Conservation (phyloP, 2,888 invertebrate genomes). For the Cosmopolites sordidus region DNA sequence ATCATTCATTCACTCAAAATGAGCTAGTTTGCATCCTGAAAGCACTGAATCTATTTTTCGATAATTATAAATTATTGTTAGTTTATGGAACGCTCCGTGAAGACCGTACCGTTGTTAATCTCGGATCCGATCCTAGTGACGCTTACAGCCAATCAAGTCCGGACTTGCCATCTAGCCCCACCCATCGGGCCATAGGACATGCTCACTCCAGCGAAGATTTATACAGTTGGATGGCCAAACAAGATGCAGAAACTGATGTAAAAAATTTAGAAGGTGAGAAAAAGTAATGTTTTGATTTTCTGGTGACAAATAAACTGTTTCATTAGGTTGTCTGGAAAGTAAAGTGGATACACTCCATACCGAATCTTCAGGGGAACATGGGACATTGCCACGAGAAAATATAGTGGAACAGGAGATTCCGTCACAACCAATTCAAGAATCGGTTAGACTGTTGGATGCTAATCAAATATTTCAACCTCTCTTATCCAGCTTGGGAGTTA, state of each 20-base stretch:
- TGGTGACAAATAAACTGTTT: too few species aligned
- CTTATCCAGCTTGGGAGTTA: slow-evolving; percentile 82
- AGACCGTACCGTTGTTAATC: slow-evolving; percentile 52
- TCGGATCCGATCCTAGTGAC: slow-evolving; percentile 66
- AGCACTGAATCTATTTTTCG: too few species aligned
- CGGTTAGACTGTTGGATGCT: slow-evolving; percentile 81
- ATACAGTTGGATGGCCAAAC: slow-evolving; percentile 95
- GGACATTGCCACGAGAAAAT: slow-evolving; percentile 49
- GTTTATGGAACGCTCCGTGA: slow-evolving; percentile 74
- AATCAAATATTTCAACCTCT: slow-evolving; percentile 92
- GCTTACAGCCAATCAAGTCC: slow-evolving; percentile 50
- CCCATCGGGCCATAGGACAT: slow-evolving; percentile 40
- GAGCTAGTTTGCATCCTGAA: too few species aligned
- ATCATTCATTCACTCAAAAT: too few species aligned
- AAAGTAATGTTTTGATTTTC: background rate
- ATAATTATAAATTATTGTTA: too few species aligned
- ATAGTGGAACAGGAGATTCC: slow-evolving; percentile 53
- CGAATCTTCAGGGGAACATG: slow-evolving; percentile 47
- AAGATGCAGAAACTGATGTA: slow-evolving; percentile 46
- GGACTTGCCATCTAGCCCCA: slow-evolving; percentile 45
- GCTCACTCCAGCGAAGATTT: slow-evolving; percentile 65
- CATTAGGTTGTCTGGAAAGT: slow-evolving; percentile 43
- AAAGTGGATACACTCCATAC: slow-evolving; percentile 46
- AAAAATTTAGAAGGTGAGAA: slow-evolving; percentile 32
- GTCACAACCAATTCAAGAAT: slow-evolving; percentile 75